A percentile compares a stretch with the other conserved stretches of the same genome.
phyloP scores from a whole-genome alignment of 2,797 vertebrate species.

The Meriones psammophilus region DNA sequence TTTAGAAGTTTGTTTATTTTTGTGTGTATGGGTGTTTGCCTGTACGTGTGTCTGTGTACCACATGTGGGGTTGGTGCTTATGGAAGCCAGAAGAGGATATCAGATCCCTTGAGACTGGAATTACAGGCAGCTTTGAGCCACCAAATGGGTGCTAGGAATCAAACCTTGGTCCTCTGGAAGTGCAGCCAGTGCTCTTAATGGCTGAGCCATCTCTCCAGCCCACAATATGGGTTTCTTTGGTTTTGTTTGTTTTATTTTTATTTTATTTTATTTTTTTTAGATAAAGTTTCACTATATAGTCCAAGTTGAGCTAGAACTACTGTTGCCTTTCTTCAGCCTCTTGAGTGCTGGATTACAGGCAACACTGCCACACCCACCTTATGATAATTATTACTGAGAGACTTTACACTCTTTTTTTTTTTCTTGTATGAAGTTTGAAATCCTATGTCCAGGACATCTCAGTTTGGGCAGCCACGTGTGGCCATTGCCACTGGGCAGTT shows the following conservation, averaged over 20 bases:
- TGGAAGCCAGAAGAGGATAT: neutral
- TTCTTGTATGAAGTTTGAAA: neutral
- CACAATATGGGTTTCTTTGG: neutral
- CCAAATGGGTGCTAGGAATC: neutral
- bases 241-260: neutral
- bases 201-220: neutral
- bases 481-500: fast-evolving
- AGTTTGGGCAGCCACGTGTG: neutral
- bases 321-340: neutral
- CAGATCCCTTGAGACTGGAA: neutral
- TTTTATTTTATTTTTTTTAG: neutral
- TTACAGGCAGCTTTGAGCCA: neutral
- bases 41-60: neutral
- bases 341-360: neutral
- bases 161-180: neutral
- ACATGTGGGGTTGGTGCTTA: neutral
- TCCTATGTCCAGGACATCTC: neutral
- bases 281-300: neutral
- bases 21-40: neutral
- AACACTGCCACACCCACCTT: neutral
- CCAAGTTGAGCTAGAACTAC: neutral
- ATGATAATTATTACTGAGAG: neutral
- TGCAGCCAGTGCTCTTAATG: neutral
- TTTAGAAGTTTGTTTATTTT: neutral
- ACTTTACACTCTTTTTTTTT: neutral